Conservation (phyloP, 1,140 invertebrate species). For the Drosophila equinoxialis region DNA sequence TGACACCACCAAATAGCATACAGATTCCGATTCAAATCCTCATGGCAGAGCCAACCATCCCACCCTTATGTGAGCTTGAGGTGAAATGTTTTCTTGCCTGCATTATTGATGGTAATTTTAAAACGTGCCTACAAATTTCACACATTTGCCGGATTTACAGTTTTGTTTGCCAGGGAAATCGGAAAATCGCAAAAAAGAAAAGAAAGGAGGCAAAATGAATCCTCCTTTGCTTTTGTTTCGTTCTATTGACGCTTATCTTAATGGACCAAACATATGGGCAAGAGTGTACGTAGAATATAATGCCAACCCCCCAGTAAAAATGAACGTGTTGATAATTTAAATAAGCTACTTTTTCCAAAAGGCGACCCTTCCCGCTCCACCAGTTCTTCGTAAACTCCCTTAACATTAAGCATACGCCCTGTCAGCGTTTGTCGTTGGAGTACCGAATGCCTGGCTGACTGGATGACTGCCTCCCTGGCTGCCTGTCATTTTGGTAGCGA, state of each 20-base stretch:
- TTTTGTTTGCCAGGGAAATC: slow-evolving; percentile 47
- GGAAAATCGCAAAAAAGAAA: slow-evolving; percentile 34
- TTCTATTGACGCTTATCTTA: slow-evolving; percentile 81
- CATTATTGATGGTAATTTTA: slow-evolving; percentile 82
- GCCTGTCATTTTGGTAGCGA: slow-evolving; percentile 63
- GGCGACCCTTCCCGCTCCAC: background rate
- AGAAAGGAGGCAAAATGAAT: background rate
- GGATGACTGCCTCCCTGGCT: slow-evolving; percentile 15
- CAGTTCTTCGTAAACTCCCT: background rate
- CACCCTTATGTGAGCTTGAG: slow-evolving; percentile 5
- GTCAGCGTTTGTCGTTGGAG: slow-evolving; percentile 41
- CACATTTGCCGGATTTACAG: slow-evolving; percentile 79
- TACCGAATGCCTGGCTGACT: background rate
- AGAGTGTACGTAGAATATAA: slow-evolving; percentile 17
- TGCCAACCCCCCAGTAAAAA: background rate
- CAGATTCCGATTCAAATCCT: slow-evolving; percentile 1
- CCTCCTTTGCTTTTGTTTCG: slow-evolving; percentile 58
- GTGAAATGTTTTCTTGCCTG: slow-evolving; percentile 26
- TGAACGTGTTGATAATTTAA: slow-evolving; percentile 80
- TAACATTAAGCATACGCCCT: slow-evolving; percentile 72
- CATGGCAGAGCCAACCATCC: slow-evolving; percentile 21
- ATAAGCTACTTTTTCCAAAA: slow-evolving; percentile 72
- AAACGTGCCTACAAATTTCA: slow-evolving; percentile 80
- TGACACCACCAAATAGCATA: slow-evolving; percentile 45
- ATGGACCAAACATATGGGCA: slow-evolving; percentile 79